Percentiles rank a stretch among this genome's conserved stretches.
These are phyloP conservation scores for Indicator maculatus DNA, from an alignment of 2,113 vertebrate genomes.

Conservation along the genomic window DNA sequence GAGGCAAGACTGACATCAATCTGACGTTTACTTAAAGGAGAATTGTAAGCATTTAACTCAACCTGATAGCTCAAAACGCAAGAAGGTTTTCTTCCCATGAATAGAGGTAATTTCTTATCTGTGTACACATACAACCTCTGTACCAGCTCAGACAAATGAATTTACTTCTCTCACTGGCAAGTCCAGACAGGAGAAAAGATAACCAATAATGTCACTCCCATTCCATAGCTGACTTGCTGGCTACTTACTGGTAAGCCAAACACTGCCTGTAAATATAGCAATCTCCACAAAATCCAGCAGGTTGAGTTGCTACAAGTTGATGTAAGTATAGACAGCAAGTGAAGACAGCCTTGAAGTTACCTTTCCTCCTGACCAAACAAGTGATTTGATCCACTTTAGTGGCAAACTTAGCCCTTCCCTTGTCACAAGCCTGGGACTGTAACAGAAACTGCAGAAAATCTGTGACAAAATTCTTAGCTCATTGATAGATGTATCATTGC, in stretches of 20 bases:
- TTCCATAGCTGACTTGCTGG: neutral
- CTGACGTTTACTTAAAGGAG: slow-evolving; percentile 2
- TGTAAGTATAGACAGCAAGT: neutral
- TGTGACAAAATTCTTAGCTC: neutral
- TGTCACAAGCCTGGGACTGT: neutral
- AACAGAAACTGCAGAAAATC: neutral
- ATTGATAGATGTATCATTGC: neutral
- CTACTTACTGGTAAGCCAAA: neutral
- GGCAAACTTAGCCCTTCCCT: neutral
- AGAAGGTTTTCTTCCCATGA: slow-evolving; percentile 27
- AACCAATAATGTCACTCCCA: slow-evolving; percentile 31
- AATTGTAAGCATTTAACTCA: neutral
- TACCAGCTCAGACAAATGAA: slow-evolving; percentile 13
- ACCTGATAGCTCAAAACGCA: neutral
- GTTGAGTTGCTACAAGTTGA: neutral
- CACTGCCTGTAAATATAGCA: neutral
- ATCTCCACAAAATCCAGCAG: neutral
- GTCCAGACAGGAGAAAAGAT: slow-evolving; percentile 24
- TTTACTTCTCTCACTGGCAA: neutral
- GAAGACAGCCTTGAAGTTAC: neutral
- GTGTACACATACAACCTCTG: slow-evolving; percentile 13
- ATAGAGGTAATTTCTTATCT: slow-evolving; percentile 53
- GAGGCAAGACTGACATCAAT: neutral
- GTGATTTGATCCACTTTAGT: neutral
- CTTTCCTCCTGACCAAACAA: neutral